Percentiles rank a stretch among this genome's conserved stretches.
Evolutionary conservation across 2,113 vertebrate genomes (phyloP).

Genomic region (Martes martes): DNA sequence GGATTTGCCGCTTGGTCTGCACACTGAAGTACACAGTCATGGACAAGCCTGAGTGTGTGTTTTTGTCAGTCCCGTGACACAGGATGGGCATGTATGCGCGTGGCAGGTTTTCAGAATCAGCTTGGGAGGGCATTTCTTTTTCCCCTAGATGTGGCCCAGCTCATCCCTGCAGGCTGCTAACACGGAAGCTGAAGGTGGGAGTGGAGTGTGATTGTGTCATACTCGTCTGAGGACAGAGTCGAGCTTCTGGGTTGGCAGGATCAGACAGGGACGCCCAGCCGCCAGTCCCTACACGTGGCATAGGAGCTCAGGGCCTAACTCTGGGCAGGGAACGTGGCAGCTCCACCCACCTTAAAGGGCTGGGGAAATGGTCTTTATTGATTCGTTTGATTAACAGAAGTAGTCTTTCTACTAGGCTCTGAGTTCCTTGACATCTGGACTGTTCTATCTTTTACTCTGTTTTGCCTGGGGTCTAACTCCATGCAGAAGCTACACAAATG

Average conservation of each 20-base stretch:
- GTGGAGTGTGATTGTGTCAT: not conserved
- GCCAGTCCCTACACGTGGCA: not conserved
- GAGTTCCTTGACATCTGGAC: not conserved
- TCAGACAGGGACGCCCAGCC: not conserved
- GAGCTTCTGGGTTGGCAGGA: not conserved
- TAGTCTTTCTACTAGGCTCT: not conserved
- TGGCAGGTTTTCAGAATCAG: not conserved
- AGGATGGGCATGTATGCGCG: not conserved
- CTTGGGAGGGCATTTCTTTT: not conserved
- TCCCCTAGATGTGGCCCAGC: not conserved
- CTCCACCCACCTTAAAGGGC: not conserved
- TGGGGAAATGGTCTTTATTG: not conserved
- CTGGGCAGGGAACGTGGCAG: not conserved
- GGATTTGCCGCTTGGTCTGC: too few species aligned
- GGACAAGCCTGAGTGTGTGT: too few species aligned
- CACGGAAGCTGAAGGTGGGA: not conserved
- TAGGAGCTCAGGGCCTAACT: not conserved
- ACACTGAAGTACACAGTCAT: accelerated
- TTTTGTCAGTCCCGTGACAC: not conserved
- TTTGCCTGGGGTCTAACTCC: not conserved
- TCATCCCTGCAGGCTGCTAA: not conserved
- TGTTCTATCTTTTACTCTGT: not conserved
- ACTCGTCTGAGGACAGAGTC: not conserved
- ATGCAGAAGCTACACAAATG: not conserved
- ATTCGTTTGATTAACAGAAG: not conserved